These are phyloP conservation scores for Galleria mellonella DNA, from an alignment of 1,140 invertebrate species.

Conservation along the genomic window DNA sequence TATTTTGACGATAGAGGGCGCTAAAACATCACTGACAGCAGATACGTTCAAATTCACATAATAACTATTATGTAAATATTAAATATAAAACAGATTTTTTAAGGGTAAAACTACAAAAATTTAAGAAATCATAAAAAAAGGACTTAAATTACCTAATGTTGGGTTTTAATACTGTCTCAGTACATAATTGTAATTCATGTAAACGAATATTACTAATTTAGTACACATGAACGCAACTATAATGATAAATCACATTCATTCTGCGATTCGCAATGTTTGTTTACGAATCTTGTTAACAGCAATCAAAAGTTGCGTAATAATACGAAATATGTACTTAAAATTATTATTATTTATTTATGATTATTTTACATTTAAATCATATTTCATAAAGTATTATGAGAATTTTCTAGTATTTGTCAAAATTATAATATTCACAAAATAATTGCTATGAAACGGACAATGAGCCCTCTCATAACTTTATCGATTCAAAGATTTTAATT, in stretches of 20 bases:
- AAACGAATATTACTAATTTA: not conserved
- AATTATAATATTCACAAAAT: too few relatives aligned
- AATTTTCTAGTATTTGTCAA: too few relatives aligned
- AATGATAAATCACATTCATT: conserved; percentile 19
- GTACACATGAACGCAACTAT: conserved; percentile 29
- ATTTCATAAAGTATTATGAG: too few relatives aligned
- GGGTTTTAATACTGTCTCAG: not conserved
- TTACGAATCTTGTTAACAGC: conserved; percentile 10
- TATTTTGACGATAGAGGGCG: conserved; percentile 59
- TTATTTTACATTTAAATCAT: too few relatives aligned
- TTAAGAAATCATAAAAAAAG: too few relatives aligned
- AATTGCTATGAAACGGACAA: too few relatives aligned
- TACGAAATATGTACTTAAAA: too few relatives aligned
- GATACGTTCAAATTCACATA: conserved; percentile 27
- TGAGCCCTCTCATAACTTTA: too few relatives aligned
- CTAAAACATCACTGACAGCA: conserved; percentile 27
- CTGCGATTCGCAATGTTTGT: conserved; percentile 19
- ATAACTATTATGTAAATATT: not conserved
- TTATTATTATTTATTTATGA: too few relatives aligned
- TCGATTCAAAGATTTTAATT: too few relatives aligned
- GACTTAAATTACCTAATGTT: too few relatives aligned
- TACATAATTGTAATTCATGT: not conserved
- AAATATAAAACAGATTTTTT: not conserved
- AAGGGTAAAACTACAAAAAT: not conserved
- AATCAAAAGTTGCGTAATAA: not conserved